A percentile compares a stretch with the other conserved stretches of the same genome.
These are phyloP conservation scores for Orientallactaga bullata DNA, from an alignment of 2,113 vertebrate species.

Conservation along the genomic window DNA sequence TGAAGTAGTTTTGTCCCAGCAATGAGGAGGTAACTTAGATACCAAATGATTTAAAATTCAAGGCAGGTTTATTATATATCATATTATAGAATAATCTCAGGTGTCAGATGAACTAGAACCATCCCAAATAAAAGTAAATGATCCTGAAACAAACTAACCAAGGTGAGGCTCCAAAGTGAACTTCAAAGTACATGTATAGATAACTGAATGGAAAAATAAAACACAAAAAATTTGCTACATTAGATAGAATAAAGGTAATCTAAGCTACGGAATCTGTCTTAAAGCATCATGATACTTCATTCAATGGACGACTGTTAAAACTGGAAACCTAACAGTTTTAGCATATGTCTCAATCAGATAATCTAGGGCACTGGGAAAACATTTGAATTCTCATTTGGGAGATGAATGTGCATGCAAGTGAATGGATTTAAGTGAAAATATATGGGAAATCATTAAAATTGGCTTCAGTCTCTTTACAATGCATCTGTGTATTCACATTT, in stretches of 20 bases:
- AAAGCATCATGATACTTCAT: background rate
- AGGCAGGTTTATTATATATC: background rate
- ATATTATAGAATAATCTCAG: slow-evolving; percentile 36
- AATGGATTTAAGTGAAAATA: background rate
- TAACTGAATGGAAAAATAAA: background rate
- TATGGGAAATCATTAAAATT: background rate
- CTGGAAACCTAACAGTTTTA: slow-evolving; percentile 27
- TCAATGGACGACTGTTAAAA: slow-evolving; percentile 27
- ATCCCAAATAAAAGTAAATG: background rate
- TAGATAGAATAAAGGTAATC: background rate
- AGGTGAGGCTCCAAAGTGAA: background rate
- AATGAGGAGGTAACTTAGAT: too few species aligned
- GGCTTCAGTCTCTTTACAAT: background rate
- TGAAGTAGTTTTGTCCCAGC: too few species aligned
- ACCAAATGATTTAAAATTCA: slow-evolving; percentile 25
- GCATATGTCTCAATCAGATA: background rate
- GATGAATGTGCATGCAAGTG: background rate
- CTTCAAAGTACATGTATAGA: background rate
- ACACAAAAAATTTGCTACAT: background rate
- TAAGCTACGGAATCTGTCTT: background rate
- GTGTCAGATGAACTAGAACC: slow-evolving; percentile 19
- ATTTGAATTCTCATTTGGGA: slow-evolving; percentile 28
- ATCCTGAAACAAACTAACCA: slow-evolving; percentile 33
- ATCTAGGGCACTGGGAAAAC: background rate
- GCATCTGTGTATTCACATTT: slow-evolving; percentile 16